Evolutionary conservation across 2,888 invertebrate genomes (phyloP).

Genomic region (Stomorhina lunata): DNA sequence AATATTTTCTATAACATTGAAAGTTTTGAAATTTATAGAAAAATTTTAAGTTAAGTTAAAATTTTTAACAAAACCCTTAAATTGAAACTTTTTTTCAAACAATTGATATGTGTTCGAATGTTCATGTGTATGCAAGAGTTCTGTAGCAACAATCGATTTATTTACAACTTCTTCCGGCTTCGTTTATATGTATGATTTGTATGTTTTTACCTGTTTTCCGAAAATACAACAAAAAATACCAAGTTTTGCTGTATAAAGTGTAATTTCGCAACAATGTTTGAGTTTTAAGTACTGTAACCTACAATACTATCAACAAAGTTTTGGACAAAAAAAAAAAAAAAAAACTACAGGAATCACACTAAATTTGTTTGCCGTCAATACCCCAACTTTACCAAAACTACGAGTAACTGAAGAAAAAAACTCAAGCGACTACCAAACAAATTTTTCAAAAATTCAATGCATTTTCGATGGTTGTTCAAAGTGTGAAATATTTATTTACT

Average conservation of each 20-base stretch:
- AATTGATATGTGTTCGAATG: too few relatives aligned
- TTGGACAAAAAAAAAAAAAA: background rate
- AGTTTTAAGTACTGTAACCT: conserved; percentile 1
- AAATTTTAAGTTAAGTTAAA: too few relatives aligned
- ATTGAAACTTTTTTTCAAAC: too few relatives aligned
- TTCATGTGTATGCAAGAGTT: background rate
- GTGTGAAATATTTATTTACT: conserved; percentile 47
- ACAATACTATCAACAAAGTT: conserved; percentile 42
- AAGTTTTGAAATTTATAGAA: too few relatives aligned
- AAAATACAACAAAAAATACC: background rate
- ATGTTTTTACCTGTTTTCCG: background rate
- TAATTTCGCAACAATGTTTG: conserved; percentile 15
- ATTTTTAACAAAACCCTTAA: too few relatives aligned
- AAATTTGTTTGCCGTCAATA: conserved; percentile 3
- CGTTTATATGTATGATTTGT: background rate
- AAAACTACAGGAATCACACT: background rate
- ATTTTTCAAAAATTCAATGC: conserved; percentile 11
- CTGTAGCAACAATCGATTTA: background rate
- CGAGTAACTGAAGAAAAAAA: background rate
- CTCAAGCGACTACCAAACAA: background rate
- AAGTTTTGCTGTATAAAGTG: background rate
- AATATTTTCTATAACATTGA: too few relatives aligned
- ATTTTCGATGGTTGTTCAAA: conserved; percentile 44
- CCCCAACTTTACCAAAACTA: background rate
- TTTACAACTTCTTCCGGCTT: conserved; percentile 7